phyloP scores from a whole-genome alignment of 1,140 invertebrate genomes.

The Octopus sinensis region DNA sequence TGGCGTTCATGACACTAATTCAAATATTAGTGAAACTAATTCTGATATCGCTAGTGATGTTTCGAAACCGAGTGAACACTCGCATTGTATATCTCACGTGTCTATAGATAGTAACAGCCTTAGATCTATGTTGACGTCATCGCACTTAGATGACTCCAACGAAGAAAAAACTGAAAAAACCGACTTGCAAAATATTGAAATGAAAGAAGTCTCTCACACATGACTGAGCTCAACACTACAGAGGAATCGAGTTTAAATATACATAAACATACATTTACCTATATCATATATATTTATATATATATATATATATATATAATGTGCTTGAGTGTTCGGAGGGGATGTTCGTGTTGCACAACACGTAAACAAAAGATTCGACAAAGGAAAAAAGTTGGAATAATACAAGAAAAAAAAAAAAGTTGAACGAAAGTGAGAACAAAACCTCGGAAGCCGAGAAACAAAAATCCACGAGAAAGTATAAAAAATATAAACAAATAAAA shows the following conservation, averaged over 20 bases:
- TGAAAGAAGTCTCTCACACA: slow-evolving; percentile 1
- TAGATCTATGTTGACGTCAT: neutral
- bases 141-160: neutral
- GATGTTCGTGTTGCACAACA: neutral
- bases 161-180: neutral
- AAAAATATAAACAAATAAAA: no score
- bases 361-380: neutral
- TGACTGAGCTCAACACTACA: neutral
- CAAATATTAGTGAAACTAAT: slow-evolving; percentile 93
- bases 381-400: neutral
- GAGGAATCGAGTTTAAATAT: neutral
- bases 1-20: slow-evolving; percentile 98
- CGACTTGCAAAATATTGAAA: neutral
- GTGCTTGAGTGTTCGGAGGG: neutral
- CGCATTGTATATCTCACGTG: neutral
- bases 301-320: no score
- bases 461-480: no score
- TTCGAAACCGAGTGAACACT: neutral
- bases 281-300: neutral
- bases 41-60: slow-evolving; percentile 69
- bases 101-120: slow-evolving; percentile 1
- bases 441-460: no score
- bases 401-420: neutral
- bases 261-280: neutral
- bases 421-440: no score